Evolutionary conservation across 2,113 vertebrate species (phyloP), one percentile per base, ranked within the genome.

Genomic region (Ovibos moschatus): DNA sequence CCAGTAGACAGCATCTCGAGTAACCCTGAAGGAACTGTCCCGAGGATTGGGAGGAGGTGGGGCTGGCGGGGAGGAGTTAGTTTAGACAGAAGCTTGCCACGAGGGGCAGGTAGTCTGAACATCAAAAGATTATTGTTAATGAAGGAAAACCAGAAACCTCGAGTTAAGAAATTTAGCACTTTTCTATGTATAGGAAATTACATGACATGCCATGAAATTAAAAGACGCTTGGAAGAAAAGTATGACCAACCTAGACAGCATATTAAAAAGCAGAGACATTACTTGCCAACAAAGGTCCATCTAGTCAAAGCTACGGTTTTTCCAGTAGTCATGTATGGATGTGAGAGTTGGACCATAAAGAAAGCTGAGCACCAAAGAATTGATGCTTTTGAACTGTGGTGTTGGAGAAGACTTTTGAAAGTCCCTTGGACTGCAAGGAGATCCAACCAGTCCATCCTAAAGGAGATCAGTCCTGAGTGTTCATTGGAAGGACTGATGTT

Each of bases 291-390:
- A 19, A 36, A 67, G n/a, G 8, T 21, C 64, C 17, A 2, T 36
- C 33, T 36, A 71, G 17, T 71, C n/a, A 36, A 71, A 21, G 64
- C 64, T 71, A 21, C 2, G 0, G 17, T 71, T 71, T 71, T 21
- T 71, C 64, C 33, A 0, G 17, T 71, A 0, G n/a, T 71, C 64
- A 36, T 71, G n/a, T 21, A 71, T 36, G 64, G 17, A 21, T 71
- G 64, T 36, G 64, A 36, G 64, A 71, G 17, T 5, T 67, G n/a
- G n/a, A 71, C n/a, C 9, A 36, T 71, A 36, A 71, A 21, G 64
- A 71, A 71, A 21, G 64, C n/a, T 71, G 64, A 71, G 9, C 0
- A 1, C n/a, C 1, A 0, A 36, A 36, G 17, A 71, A 36, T 6
- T 71, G 8, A 36, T 71, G 64, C 17, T 71, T 71, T 71, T 71